Conservation (phyloP, 2,888 invertebrate species). For the Gastrophysa polygoni region DNA sequence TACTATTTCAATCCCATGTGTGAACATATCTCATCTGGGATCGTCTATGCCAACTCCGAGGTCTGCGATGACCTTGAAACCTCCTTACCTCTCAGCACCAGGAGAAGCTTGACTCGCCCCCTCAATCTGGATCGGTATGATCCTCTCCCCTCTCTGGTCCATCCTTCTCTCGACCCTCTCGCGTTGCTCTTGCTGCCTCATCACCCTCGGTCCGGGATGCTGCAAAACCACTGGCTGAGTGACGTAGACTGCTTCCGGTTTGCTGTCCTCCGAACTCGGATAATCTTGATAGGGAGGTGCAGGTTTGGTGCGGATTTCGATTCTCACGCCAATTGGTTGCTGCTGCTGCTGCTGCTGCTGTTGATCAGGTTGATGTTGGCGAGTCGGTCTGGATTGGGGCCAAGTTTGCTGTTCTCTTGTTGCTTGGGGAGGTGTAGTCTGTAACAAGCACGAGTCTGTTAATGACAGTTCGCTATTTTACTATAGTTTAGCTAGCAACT, state of each 20-base stretch:
- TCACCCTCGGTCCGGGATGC: conserved; percentile 47
- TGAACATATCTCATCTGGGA: too few relatives aligned
- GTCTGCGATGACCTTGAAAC: conserved; percentile 9
- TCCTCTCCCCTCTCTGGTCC: conserved; percentile 57
- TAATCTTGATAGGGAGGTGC: conserved; percentile 34
- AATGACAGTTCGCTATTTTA: too few relatives aligned
- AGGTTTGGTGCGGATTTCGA: conserved; percentile 37
- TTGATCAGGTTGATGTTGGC: neutral
- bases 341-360: conserved; percentile 26
- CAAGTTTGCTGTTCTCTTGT: conserved; percentile 32
- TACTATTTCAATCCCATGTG: too few relatives aligned
- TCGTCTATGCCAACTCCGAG: too few relatives aligned
- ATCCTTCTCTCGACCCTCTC: conserved; percentile 39
- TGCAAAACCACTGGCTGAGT: conserved; percentile 52
- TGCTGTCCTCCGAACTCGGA: conserved; percentile 43
- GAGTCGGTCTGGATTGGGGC: conserved; percentile 29
- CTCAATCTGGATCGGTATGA: conserved; percentile 74
- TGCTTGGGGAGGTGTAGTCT: conserved; percentile 26
- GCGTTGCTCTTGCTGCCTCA: conserved; percentile 38
- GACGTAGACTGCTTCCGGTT: conserved; percentile 50
- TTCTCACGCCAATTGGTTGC: conserved; percentile 32
- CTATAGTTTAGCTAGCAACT: too few relatives aligned
- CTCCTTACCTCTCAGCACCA: conserved; percentile 40
- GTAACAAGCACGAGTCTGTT: conserved; percentile 1
- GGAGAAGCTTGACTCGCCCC: conserved; percentile 56